Conservation (phyloP, 2,113 vertebrate genomes). For the Anoplopoma fimbria region DNA sequence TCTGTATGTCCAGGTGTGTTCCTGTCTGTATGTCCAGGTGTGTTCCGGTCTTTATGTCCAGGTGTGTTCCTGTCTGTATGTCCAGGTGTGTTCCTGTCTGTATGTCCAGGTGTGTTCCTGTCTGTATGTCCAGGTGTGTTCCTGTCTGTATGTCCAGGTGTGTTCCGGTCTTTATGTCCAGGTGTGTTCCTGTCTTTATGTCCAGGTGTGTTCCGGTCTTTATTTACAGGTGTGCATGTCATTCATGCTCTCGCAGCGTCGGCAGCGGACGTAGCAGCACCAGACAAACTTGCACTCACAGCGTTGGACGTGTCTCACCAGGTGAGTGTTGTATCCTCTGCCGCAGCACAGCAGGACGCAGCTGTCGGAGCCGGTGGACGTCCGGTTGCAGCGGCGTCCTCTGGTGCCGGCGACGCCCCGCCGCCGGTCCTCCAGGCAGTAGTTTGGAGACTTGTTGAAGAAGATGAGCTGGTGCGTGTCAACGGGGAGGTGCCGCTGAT, state of each 20-base stretch:
- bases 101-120: background rate
- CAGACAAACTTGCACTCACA: conserved; percentile 98
- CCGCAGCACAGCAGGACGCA: conserved; percentile 97
- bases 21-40: background rate
- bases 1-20: background rate
- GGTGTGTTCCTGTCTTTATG: background rate
- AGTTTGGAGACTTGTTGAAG: conserved; percentile 94
- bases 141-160: background rate
- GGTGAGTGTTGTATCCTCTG: conserved; percentile 94
- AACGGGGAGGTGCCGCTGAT: conserved; percentile 81
- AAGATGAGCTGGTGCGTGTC: conserved; percentile 90
- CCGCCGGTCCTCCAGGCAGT: conserved; percentile 91
- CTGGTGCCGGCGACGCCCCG: conserved; percentile 90
- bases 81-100: background rate
- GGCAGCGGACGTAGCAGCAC: conserved; percentile 97
- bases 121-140: background rate
- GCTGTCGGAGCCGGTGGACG: conserved; percentile 87
- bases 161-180: background rate
- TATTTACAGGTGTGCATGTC: conserved; percentile 97
- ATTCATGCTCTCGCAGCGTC: conserved; percentile 95
- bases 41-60: background rate
- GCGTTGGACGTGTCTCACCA: conserved; percentile 91
- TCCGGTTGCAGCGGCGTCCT: conserved; percentile 93
- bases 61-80: background rate
- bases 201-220: conserved; percentile 11